Evolutionary conservation across 2,888 invertebrate genomes (phyloP).

Genomic region (Trachelus troglodyta): DNA sequence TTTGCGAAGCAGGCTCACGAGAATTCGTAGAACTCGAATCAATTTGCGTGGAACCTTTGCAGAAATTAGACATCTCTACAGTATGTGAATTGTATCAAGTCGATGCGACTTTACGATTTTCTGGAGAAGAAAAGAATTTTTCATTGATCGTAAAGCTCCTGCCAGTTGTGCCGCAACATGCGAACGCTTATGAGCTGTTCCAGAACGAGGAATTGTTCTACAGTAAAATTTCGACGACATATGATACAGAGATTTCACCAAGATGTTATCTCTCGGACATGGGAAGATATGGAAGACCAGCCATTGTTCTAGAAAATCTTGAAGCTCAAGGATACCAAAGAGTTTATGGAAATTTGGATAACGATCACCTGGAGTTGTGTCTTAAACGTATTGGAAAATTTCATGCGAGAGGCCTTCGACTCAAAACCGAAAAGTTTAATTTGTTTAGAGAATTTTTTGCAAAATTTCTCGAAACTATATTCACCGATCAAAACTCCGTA

Average conservation of each 20-base stretch:
- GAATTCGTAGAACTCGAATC: slow-evolving; percentile 58
- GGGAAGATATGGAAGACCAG: slow-evolving; percentile 53
- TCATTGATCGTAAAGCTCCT: slow-evolving; percentile 51
- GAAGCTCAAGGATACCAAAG: slow-evolving; percentile 39
- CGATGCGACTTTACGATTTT: slow-evolving; percentile 44
- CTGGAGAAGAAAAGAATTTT: slow-evolving; percentile 46
- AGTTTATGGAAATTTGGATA: slow-evolving; percentile 36
- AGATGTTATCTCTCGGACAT: slow-evolving; percentile 53
- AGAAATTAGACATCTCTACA: slow-evolving; percentile 11
- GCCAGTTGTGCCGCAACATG: slow-evolving; percentile 16
- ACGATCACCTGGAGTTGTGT: slow-evolving; percentile 45
- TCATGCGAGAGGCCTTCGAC: slow-evolving; percentile 47
- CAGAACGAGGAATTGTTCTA: slow-evolving; percentile 59
- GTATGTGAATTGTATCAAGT: slow-evolving; percentile 41
- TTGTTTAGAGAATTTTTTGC: slow-evolving; percentile 50
- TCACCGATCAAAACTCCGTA: not conserved
- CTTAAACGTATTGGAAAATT: slow-evolving; percentile 45
- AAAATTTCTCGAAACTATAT: slow-evolving; percentile 41
- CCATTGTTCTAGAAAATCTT: slow-evolving; percentile 55
- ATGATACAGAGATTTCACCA: slow-evolving; percentile 40
- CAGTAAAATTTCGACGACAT: slow-evolving; percentile 39
- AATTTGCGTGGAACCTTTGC: slow-evolving; percentile 32
- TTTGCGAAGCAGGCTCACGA: slow-evolving; percentile 54
- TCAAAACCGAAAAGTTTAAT: slow-evolving; percentile 38
- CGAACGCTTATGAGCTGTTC: slow-evolving; percentile 38